Evolutionary conservation across 2,888 invertebrate species (phyloP).

Genomic region (Cancer borealis): DNA sequence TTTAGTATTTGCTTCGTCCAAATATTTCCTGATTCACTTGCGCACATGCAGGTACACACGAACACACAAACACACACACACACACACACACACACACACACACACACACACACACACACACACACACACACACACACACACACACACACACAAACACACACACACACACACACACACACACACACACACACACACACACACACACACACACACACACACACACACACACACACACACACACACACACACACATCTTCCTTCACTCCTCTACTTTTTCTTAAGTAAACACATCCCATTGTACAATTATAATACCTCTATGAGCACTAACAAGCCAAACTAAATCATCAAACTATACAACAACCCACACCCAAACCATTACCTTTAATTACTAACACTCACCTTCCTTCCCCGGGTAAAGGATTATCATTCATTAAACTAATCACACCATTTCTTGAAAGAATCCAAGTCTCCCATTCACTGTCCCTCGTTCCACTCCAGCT

Average conservation of each 20-base stretch:
- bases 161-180: slow-evolving; percentile 13
- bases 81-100: slow-evolving; percentile 23
- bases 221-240: slow-evolving; percentile 33
- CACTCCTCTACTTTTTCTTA: not conserved
- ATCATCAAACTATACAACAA: not conserved
- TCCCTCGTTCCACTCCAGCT: not conserved
- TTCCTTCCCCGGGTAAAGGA: not conserved
- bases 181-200: slow-evolving; percentile 26
- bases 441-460: not conserved
- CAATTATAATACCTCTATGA: not conserved
- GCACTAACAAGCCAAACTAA: not conserved
- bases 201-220: slow-evolving; percentile 5
- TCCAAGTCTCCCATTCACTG: not conserved
- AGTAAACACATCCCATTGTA: not conserved
- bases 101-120: not conserved
- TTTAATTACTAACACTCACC: not conserved
- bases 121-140: too few species aligned
- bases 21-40: not conserved
- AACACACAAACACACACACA: slow-evolving; percentile 30
- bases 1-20: not conserved
- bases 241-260: not conserved
- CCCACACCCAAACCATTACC: not conserved
- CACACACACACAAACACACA: not conserved
- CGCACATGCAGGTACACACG: not conserved
- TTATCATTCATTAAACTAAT: slow-evolving; percentile 32